Percentiles rank a stretch among this genome's conserved stretches.
phyloP scores from a whole-genome alignment of 2,113 vertebrate genomes.

The Mesitornis unicolor region DNA sequence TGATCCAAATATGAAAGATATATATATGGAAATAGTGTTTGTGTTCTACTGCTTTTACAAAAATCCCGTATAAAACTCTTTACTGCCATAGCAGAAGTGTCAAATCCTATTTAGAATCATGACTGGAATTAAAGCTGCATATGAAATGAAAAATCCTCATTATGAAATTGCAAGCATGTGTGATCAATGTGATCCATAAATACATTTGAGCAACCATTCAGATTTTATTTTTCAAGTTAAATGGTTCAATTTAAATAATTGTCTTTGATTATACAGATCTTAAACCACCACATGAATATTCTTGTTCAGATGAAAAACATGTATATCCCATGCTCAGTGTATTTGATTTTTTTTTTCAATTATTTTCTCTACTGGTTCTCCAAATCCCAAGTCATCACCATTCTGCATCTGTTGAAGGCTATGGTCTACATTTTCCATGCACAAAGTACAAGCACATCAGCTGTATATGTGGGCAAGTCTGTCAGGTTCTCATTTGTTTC shows the following conservation, averaged over 20 bases:
- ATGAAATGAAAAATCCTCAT: neutral
- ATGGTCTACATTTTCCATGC: neutral
- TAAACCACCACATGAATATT: neutral
- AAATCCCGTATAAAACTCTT: neutral
- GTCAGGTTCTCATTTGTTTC: neutral
- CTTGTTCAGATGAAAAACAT: neutral
- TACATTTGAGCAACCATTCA: neutral
- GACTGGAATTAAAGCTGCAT: neutral
- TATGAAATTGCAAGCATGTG: neutral
- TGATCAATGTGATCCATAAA: neutral
- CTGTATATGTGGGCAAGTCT: neutral
- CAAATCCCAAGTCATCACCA: neutral
- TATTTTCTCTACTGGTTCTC: neutral
- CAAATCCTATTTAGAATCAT: neutral
- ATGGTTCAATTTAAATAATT: neutral
- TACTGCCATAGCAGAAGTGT: neutral
- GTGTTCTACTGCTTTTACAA: neutral
- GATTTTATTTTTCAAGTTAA: neutral
- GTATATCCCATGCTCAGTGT: neutral
- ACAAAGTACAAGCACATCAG: neutral
- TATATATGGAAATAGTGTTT: neutral
- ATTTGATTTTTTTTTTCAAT: neutral
- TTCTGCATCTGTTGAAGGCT: neutral
- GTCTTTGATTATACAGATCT: neutral
- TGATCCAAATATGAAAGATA: neutral